phyloP scores from a whole-genome alignment of 2,113 vertebrate species.

The Brienomyrus longianalis region DNA sequence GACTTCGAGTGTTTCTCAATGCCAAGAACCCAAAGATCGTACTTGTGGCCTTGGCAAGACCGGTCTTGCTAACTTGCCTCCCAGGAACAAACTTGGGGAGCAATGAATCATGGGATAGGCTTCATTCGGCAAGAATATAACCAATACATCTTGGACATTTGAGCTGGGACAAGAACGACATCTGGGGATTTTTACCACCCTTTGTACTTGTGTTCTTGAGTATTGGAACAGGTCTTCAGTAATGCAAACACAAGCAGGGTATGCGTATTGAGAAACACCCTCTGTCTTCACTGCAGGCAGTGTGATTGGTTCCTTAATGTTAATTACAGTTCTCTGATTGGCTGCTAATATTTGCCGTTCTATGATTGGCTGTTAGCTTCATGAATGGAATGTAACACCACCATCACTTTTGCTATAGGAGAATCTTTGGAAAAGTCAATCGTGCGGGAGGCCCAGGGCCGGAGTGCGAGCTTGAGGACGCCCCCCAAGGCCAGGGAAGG shows the following conservation, averaged over 20 bases:
- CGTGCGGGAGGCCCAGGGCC: constrained; percentile 59
- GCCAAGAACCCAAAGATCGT: not conserved
- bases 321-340: not conserved
- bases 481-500: constrained; percentile 54
- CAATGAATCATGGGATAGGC: not conserved
- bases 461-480: constrained; percentile 69
- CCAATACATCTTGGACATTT: not conserved
- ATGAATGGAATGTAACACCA: not conserved
- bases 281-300: not conserved
- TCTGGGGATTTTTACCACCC: not conserved
- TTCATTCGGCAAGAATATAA: not conserved
- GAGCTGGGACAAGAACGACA: not conserved
- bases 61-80: not conserved
- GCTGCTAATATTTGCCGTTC: not conserved
- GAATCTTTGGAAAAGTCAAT: constrained; percentile 58
- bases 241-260: not conserved
- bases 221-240: not conserved
- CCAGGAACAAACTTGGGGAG: not conserved
- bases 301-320: not conserved
- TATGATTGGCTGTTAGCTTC: not conserved
- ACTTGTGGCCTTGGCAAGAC: not conserved
- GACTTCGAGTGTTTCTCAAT: not conserved
- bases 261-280: not conserved
- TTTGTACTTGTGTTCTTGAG: not conserved
- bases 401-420: constrained; percentile 46